Conservation (phyloP, 2,888 invertebrate species). For the Furcula furcula region DNA sequence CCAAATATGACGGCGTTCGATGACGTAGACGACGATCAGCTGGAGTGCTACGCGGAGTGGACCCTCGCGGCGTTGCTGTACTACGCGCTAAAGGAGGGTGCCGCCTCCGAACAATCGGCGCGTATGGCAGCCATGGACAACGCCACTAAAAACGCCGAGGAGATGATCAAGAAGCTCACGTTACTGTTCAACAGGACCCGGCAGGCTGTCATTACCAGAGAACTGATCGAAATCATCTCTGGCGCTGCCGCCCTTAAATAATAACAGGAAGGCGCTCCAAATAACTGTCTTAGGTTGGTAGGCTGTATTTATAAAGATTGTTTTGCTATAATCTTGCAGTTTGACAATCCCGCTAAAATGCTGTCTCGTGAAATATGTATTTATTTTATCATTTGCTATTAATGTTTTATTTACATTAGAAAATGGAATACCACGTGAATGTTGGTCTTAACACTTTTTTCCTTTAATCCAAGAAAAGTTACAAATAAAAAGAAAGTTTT, state of each 20-base stretch:
- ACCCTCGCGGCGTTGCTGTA: slow-evolving; percentile 86
- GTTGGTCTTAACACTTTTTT: too few relatives aligned
- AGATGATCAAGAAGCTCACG: slow-evolving; percentile 89
- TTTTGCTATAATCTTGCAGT: too few relatives aligned
- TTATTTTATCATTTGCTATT: too few relatives aligned
- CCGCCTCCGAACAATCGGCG: slow-evolving; percentile 89
- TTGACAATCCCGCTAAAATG: too few relatives aligned
- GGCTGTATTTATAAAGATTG: too few relatives aligned
- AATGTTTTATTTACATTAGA: too few relatives aligned
- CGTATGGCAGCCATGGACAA: slow-evolving; percentile 93
- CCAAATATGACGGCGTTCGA: slow-evolving; percentile 86
- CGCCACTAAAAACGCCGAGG: slow-evolving; percentile 90
- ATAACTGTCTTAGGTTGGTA: too few relatives aligned
- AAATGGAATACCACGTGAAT: too few relatives aligned
- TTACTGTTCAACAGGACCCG: slow-evolving; percentile 89
- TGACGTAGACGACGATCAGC: slow-evolving; percentile 85
- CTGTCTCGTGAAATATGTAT: too few relatives aligned
- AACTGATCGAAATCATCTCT: slow-evolving; percentile 95
- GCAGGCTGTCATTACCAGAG: slow-evolving; percentile 93
- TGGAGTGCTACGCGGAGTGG: slow-evolving; percentile 88
- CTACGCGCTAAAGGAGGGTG: slow-evolving; percentile 88
- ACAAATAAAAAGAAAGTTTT: too few relatives aligned
- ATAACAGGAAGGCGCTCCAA: neutral
- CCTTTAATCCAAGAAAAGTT: too few relatives aligned
- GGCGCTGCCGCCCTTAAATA: slow-evolving; percentile 89